Base-by-base conservation (phyloP, 1,140 invertebrate species). In the Drosophila pachea region DNA sequence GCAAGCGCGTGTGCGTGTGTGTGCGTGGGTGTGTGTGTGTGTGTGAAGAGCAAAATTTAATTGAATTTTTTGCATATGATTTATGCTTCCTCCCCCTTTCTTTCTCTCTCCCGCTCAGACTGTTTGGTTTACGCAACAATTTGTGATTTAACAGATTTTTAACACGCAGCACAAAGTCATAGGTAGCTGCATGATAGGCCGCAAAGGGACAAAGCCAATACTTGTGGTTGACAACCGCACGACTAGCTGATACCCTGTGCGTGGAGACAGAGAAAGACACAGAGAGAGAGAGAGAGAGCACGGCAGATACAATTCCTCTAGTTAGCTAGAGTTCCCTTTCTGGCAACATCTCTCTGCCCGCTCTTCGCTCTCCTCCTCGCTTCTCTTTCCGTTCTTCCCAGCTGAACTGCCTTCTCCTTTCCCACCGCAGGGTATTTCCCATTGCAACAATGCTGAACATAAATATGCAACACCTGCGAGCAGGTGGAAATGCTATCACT, bases 401-500 rank as follows among this genome's bases (percentile, higher is more conserved):
- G 4, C 11, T 9, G 1, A 47, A 22, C 7, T 47, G 4, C 40
- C 29, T 45, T 2, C 7, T 8, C 16, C 7, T 45, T 45, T 8
- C 7, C 1, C 12, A 5, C 9, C 33, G 16, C 32, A 35, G 49
- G 49, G 32, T 50, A 35, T 50, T 8, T 50, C 6, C 2, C n/a
- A 31, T 8, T 64, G 67, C 33, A 42, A 45, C 16, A 49, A n/a
- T 14, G 22, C 6, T 32, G 11, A 29, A 31, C 9, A 38, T 38
- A 40, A 31, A 58, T 45, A 11, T 69, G 68, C 68, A 70, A 73
- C 75, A 83, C 64, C 78, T 78, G 78, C 53, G 63, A 72, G 78
- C 63, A 68, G 56, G 63, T 58, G 60, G 56, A 64, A 83, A 83
- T 66, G 74, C 72, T 82, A 82, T 82, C 78, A 84, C 79, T 82